Base-by-base conservation (phyloP, 2,113 vertebrate species). In the Ailuropoda melanoleuca region DNA sequence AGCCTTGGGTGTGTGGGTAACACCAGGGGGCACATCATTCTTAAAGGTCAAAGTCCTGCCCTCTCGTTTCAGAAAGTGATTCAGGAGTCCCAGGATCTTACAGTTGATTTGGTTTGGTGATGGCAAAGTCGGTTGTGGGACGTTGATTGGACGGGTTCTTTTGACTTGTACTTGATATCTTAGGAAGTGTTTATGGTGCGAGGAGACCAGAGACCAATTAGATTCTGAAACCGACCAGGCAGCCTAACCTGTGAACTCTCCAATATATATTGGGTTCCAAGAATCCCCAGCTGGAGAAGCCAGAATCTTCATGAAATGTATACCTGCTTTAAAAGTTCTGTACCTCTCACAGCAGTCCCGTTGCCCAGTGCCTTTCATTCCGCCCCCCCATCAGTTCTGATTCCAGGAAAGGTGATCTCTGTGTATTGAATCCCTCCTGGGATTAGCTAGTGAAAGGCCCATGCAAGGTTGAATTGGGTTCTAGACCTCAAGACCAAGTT, bases 151-250 rank as follows among this genome's bases (percentile, higher is more conserved):
- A 50, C 72, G 37, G 82, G 77, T 93, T 97, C 48, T 94, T 95
- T 80, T 95, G 90, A 95, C 58, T 95, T 90, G 90, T 95, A 85
- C 84, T 90, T 96, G 89, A 77, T 89, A 60, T 96, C 88, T 93
- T 93, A 91, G 62, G 31, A 93, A 90, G 48, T 82, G 14, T 94
- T 95, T 89, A 55, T 92, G 87, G 95, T 50, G 12, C 6, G 3
- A 83, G 78, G 46, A 93, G 48, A 82, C 58, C 83, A 87, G 86
- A 97, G 31, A 94, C 62, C 58, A 39, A 18, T 64, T 64, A 58
- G 64, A 66, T 95, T 96, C 96, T 91, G 82, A 80, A 96, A 68
- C 62, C 94, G 82, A 77, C 53, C 29, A 4, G 88, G 23, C 34
- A 83, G 43, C 37, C 85, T 96, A 80, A 90, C 46, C 62, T 90